Evolutionary conservation across 1,140 invertebrate genomes (phyloP), one percentile per base, ranked within the genome.

Genomic region (Pseudomyrmex dendroicus): DNA sequence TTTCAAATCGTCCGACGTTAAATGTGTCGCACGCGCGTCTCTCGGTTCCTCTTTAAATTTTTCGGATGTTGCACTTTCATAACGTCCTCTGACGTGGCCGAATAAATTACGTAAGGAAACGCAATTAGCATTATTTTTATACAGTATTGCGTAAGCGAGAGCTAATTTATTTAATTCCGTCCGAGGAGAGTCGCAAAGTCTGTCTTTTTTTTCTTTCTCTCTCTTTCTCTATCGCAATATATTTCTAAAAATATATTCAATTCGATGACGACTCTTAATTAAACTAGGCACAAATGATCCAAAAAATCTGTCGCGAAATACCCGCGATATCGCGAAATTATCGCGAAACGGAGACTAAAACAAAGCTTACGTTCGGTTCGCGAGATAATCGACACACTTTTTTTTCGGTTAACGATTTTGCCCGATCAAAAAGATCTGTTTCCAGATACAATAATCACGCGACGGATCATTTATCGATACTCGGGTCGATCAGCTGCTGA

Each of bases 201-300:
- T 35, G 35, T 35, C 0, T 35, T 7, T 35, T 35, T 35, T 35
- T 4, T 7, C 35, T 35, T 1, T 35, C 35, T 35, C 35, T 35
- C 5, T 35, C 5, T 35, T 0, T 35, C 5, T 35, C 35, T 35
- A 7, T 59, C 15, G 13, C 64, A 46, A 70, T 70, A 70, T 70
- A 12, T 59, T 48, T 46, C 35, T 70, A 70, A 77, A 46, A 67
- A 25, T 59, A 70, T 20, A 46, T 7, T 78, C 25, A 57, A 57
- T 59, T 78, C 20, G 46, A 35, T 35, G 12, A 8, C n/a, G 52
- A 70, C 20, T 22, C 20, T 35, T 70, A 59, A 80, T 78, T 70
- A 59, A 80, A 20, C 76, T 80, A 70, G 20, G 48, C 44, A 22
- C 44, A 80, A 80, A 70, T 80, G 64, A 78, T 44, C 54, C n/a